Evolutionary conservation across 2,113 vertebrate species (phyloP).

Genomic region (Gobius niger): DNA sequence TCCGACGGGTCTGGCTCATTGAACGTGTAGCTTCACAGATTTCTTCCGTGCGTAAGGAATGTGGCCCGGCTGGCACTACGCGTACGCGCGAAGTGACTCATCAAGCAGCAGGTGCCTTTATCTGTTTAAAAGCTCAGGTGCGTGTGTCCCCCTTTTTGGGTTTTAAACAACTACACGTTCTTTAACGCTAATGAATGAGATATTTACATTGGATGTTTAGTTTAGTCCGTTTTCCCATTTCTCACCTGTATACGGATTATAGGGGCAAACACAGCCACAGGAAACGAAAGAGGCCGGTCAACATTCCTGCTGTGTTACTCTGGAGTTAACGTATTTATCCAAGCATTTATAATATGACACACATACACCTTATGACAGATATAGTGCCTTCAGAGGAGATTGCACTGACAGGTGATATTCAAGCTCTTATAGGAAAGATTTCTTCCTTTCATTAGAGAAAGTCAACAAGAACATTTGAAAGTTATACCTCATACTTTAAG

Average conservation of each 20-base stretch:
- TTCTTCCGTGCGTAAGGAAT: conserved; percentile 63
- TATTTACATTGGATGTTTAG: no score
- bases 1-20: conserved; percentile 65
- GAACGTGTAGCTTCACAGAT: conserved; percentile 19
- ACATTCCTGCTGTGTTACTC: conserved; percentile 47
- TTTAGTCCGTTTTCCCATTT: not conserved
- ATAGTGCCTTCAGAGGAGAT: not conserved
- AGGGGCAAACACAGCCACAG: conserved; percentile 1
- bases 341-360: conserved; percentile 38
- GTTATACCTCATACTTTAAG: not conserved
- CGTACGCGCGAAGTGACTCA: conserved; percentile 46
- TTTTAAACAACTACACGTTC: not conserved
- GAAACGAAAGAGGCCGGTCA: conserved; percentile 8
- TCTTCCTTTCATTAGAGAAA: not conserved
- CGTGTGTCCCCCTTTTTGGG: not conserved
- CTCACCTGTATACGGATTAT: not conserved
- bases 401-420: not conserved
- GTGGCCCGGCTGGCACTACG: conserved; percentile 52
- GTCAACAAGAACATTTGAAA: not conserved
- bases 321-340: conserved; percentile 26
- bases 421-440: not conserved
- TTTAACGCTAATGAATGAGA: no score
- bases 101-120: not conserved
- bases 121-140: not conserved
- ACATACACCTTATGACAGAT: conserved; percentile 5